phyloP scores from a whole-genome alignment of 2,113 vertebrate species.

The Equus przewalskii region DNA sequence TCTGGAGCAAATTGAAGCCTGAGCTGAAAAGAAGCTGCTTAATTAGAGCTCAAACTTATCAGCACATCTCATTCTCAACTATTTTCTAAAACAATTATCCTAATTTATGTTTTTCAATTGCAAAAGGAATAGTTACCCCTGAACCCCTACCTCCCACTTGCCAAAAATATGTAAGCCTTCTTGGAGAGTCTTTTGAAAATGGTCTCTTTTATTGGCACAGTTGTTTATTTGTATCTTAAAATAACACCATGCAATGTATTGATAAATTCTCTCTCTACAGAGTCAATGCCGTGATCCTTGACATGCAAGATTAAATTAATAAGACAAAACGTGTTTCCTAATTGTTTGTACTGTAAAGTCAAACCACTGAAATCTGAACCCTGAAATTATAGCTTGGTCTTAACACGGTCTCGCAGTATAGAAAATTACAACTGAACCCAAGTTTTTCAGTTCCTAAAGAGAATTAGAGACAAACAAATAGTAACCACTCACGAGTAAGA shows the following conservation, averaged over 20 bases:
- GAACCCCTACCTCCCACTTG: slow-evolving; percentile 5
- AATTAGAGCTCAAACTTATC: slow-evolving; percentile 55
- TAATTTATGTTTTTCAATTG: slow-evolving; percentile 54
- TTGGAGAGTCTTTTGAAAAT: neutral
- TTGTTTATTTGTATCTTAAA: neutral
- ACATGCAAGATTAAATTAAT: neutral
- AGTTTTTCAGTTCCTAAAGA: slow-evolving; percentile 34
- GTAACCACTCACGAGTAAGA: neutral
- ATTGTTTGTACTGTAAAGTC: slow-evolving; percentile 1
- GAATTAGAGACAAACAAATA: slow-evolving; percentile 11
- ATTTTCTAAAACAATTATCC: slow-evolving; percentile 70
- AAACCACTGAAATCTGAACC: slow-evolving; percentile 24
- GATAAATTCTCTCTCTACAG: neutral
- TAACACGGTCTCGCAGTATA: neutral
- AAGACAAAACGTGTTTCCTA: neutral
- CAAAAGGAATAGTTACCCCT: slow-evolving; percentile 12
- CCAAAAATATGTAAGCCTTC: slow-evolving; percentile 47
- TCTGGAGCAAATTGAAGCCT: neutral
- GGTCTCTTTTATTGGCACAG: neutral
- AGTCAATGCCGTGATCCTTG: neutral
- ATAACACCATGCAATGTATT: neutral
- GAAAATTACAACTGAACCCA: neutral
- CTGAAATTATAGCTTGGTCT: neutral
- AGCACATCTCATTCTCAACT: slow-evolving; percentile 10
- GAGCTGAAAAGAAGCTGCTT: slow-evolving; percentile 39